A percentile compares a stretch with the other conserved stretches of the same genome.
Evolutionary conservation across 2,113 vertebrate genomes (phyloP).

Genomic region (Chionodraco myersi): DNA sequence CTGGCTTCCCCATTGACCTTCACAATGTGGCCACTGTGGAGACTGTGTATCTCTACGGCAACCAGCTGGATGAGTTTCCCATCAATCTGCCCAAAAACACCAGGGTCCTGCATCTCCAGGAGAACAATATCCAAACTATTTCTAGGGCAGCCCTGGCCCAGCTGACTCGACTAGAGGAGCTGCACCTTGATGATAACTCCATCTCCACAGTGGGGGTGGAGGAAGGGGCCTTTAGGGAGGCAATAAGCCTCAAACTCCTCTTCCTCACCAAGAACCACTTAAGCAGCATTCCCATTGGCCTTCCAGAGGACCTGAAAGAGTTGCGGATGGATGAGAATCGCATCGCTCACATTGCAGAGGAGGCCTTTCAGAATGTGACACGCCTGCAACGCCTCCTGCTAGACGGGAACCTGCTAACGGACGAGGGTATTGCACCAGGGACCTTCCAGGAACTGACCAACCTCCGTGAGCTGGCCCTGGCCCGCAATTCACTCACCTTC

Average conservation of each 20-base stretch:
- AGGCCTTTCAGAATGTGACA: slow-evolving; percentile 96
- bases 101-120: slow-evolving; percentile 93
- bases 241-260: slow-evolving; percentile 93
- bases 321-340: slow-evolving; percentile 96
- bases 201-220: slow-evolving; percentile 98
- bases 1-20: slow-evolving; percentile 95
- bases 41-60: slow-evolving; percentile 95
- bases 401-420: slow-evolving; percentile 96
- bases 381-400: slow-evolving; percentile 92
- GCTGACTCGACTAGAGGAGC: slow-evolving; percentile 91
- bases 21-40: slow-evolving; percentile 94
- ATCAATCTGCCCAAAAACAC: slow-evolving; percentile 97
- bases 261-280: slow-evolving; percentile 98
- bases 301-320: slow-evolving; percentile 92
- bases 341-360: slow-evolving; percentile 93
- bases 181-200: slow-evolving; percentile 97
- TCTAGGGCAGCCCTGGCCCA: slow-evolving; percentile 94
- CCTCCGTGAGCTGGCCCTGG: slow-evolving; percentile 93
- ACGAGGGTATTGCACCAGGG: slow-evolving; percentile 93
- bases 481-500: slow-evolving; percentile 93
- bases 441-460: slow-evolving; percentile 93
- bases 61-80: slow-evolving; percentile 97
- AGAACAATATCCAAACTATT: slow-evolving; percentile 99
- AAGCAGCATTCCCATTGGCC: slow-evolving; percentile 95
- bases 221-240: slow-evolving; percentile 96